A percentile compares a stretch with the other conserved stretches of the same genome.
These are phyloP conservation scores for Adelosebastes latens DNA, from an alignment of 2,797 vertebrate species.

Conservation along the genomic window DNA sequence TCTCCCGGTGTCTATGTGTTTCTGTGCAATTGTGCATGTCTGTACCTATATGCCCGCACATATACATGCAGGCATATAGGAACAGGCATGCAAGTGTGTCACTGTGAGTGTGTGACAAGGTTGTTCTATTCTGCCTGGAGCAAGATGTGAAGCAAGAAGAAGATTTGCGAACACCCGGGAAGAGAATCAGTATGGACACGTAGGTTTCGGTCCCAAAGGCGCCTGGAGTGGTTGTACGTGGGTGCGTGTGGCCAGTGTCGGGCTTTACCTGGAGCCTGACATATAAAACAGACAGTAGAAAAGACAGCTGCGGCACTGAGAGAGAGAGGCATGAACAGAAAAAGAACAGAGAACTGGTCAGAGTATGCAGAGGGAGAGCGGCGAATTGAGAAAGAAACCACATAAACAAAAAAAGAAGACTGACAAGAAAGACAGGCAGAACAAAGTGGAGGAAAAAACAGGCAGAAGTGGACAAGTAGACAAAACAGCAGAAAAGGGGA, in stretches of 20 bases:
- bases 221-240: background rate
- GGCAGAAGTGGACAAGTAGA: conserved; percentile 33
- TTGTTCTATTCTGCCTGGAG: conserved; percentile 3
- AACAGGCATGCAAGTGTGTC: background rate
- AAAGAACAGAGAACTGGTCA: background rate
- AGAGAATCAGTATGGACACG: background rate
- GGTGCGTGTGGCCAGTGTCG: background rate
- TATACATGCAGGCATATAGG: background rate
- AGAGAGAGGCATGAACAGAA: background rate
- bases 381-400: conserved; percentile 10
- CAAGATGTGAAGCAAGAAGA: background rate
- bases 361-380: background rate
- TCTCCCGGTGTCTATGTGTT: background rate
- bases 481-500: conserved; percentile 30
- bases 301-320: background rate
- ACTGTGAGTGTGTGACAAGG: background rate
- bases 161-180: background rate
- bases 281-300: background rate
- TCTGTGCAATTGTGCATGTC: background rate
- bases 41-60: background rate
- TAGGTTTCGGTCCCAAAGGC: conserved; percentile 20
- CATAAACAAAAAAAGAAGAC: conserved; percentile 26
- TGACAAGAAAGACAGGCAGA: conserved; percentile 19
- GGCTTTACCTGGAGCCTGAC: background rate
- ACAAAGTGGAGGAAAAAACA: conserved; percentile 34